Evolutionary conservation across 1,140 invertebrate genomes (phyloP).

Genomic region (Drosophila simulans): DNA sequence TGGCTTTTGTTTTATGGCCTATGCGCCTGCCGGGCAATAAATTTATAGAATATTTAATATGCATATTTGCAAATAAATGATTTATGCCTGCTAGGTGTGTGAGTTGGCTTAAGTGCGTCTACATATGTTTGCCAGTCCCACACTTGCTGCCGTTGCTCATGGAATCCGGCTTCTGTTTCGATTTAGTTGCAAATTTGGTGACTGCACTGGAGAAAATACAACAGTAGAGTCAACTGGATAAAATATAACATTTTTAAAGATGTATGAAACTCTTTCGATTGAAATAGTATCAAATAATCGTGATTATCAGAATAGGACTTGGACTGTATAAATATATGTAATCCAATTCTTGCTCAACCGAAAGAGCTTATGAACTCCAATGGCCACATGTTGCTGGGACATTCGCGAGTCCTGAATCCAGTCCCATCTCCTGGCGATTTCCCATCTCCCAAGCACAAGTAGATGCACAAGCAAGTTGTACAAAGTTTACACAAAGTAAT

Average conservation of each 20-base stretch:
- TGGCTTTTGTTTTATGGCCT: slow-evolving; percentile 61
- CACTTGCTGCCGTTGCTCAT: slow-evolving; percentile 1
- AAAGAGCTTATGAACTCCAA: slow-evolving; percentile 43
- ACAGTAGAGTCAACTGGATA: not conserved
- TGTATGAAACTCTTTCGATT: no score
- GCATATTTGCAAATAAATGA: slow-evolving; percentile 74
- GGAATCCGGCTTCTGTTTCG: slow-evolving; percentile 37
- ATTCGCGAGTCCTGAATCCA: slow-evolving; percentile 36
- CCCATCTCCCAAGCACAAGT: slow-evolving; percentile 28
- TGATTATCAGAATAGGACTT: no score
- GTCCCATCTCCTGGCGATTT: slow-evolving; percentile 1
- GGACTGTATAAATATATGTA: no score
- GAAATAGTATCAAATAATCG: no score
- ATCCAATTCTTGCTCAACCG: not conserved
- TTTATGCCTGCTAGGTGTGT: slow-evolving; percentile 60
- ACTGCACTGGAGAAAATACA: slow-evolving; percentile 11
- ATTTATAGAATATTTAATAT: slow-evolving; percentile 78
- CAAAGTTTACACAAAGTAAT: slow-evolving; percentile 75
- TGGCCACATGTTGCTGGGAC: slow-evolving; percentile 47
- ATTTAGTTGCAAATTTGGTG: slow-evolving; percentile 44
- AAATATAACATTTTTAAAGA: not conserved
- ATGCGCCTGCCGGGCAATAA: slow-evolving; percentile 61
- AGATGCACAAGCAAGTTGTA: slow-evolving; percentile 50
- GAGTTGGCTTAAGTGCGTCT: slow-evolving; percentile 55
- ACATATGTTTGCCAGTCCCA: slow-evolving; percentile 46